Evolutionary conservation across 2,888 invertebrate species (phyloP), one percentile per base, ranked within the genome.

Genomic region (Bedellia somnulentella): DNA sequence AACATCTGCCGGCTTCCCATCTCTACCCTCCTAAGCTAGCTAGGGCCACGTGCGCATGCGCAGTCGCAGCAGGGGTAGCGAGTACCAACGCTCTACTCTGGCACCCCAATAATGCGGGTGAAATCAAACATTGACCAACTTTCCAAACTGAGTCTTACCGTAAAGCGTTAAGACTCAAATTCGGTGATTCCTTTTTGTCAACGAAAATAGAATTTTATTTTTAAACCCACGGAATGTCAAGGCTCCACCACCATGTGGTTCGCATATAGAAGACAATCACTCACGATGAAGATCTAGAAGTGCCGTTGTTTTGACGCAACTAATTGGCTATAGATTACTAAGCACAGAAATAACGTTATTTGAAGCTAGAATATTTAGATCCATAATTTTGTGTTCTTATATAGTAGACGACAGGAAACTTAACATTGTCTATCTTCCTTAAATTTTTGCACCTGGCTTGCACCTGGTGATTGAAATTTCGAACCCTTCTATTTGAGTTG

Each of bases 141-240:
- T n/a, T n/a, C n/a, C n/a, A n/a, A n/a, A n/a, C n/a, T n/a, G n/a
- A n/a, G n/a, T n/a, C n/a, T n/a, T n/a, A n/a, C n/a, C n/a, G n/a
- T n/a, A n/a, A n/a, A n/a, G n/a, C 32, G 39, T 49, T n/a, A 57
- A 51, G 54, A 48, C 39, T 43, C 45, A 49, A 41, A 51, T 55
- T 57, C 33, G 39, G 47, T 46, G 44, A 41, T 38, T 38, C 26
- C 32, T 31, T 32, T 30, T 35, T 38, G 38, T 42, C 43, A 46
- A 54, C 58, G 47, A 45, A 68, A 73, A 68, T 67, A 66, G 62
- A 62, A 56, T 57, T 63, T 67, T 73, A 71, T 75, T 75, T 71
- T 68, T 70, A 70, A 60, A 30, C 66, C 52, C 50, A 49, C 43
- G 63, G 73, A 71, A 75, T 71, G 70, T 71, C 73, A 67, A 71